phyloP scores from a whole-genome alignment of 2,888 invertebrate genomes.

The Noctuana brunneofusca region DNA sequence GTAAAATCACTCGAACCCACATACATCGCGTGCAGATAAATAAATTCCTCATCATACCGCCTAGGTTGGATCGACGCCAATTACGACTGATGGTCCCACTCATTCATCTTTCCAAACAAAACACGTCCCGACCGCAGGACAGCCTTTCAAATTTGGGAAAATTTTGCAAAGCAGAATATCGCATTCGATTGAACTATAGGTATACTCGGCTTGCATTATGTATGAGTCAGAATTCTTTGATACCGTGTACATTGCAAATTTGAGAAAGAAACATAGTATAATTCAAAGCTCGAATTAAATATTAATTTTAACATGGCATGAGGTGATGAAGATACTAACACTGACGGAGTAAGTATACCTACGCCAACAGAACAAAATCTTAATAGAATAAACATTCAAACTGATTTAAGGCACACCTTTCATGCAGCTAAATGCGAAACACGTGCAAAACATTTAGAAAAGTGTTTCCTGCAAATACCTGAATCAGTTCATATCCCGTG shows the following conservation, averaged over 20 bases:
- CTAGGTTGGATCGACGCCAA: constrained; percentile 53
- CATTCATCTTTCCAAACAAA: constrained; percentile 39
- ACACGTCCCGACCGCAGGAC: constrained; percentile 28
- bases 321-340: neutral
- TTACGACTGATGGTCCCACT: constrained; percentile 42
- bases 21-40: constrained; percentile 29
- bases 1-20: constrained; percentile 24
- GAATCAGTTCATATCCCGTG: constrained; percentile 22
- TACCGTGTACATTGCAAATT: no score
- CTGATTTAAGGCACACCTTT: constrained; percentile 1
- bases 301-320: neutral
- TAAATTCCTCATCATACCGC: constrained; percentile 35
- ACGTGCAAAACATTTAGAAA: constrained; percentile 22
- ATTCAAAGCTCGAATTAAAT: no score
- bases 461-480: constrained; percentile 24
- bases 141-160: constrained; percentile 25
- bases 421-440: constrained; percentile 19
- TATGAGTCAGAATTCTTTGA: neutral
- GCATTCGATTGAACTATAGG: neutral
- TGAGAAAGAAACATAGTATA: no score
- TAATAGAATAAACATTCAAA: neutral
- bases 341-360: neutral
- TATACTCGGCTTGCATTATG: neutral
- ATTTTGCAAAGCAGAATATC: constrained; percentile 17
- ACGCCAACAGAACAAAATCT: neutral